These are phyloP conservation scores for Oophaga sylvatica DNA, from an alignment of 2,797 vertebrate genomes.

Conservation along the genomic window DNA sequence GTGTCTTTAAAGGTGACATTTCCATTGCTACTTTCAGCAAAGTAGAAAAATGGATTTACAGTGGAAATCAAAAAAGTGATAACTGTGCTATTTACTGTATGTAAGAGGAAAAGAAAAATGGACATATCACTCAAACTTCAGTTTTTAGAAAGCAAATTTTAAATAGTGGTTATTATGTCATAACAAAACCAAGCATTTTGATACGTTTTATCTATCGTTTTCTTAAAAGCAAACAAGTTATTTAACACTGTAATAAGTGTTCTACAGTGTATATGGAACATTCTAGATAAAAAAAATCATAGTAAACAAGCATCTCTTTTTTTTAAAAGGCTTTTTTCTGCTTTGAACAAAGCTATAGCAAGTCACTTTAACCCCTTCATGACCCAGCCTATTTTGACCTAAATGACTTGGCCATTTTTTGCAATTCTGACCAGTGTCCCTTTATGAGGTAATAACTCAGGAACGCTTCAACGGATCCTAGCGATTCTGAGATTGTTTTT, in stretches of 20 bases:
- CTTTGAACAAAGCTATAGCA: too few species aligned
- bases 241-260: background rate
- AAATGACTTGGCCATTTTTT: too few species aligned
- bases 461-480: too few species aligned
- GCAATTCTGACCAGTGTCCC: too few species aligned
- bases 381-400: too few species aligned
- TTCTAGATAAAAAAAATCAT: background rate
- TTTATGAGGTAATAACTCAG: too few species aligned
- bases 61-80: constrained; percentile 40
- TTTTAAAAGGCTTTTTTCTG: background rate
- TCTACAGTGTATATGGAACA: background rate
- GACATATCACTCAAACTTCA: background rate
- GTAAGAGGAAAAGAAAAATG: background rate
- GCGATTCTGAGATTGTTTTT: too few species aligned
- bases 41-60: constrained; percentile 38
- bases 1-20: constrained; percentile 49
- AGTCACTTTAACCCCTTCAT: too few species aligned
- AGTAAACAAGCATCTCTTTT: background rate
- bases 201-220: background rate
- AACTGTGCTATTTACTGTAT: background rate
- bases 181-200: background rate
- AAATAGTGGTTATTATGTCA: background rate
- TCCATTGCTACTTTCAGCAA: constrained; percentile 45
- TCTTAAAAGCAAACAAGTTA: background rate
- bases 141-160: background rate